Conservation (phyloP, 2,888 invertebrate genomes). For the Brachylomia viminalis region DNA sequence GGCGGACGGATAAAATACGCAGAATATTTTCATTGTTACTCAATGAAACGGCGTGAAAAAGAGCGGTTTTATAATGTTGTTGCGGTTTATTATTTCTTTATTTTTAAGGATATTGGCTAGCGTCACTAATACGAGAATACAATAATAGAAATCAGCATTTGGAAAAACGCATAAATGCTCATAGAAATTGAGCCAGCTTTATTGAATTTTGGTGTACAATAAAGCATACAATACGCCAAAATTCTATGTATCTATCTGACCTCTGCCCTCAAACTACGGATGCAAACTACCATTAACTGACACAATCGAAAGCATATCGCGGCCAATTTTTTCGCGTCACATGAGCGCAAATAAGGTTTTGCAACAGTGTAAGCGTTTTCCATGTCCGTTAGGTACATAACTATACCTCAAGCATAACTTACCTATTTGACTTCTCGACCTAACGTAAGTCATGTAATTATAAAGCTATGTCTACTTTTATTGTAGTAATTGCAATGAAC, state of each 20-base stretch:
- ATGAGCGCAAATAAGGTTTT: too few relatives aligned
- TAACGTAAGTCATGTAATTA: slow-evolving; percentile 10
- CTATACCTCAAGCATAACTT: not conserved
- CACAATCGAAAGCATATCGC: not conserved
- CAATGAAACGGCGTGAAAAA: slow-evolving; percentile 55
- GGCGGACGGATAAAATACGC: slow-evolving; percentile 69
- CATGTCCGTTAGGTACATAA: too few relatives aligned
- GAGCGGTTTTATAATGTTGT: slow-evolving; percentile 30
- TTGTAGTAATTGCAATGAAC: slow-evolving; percentile 37
- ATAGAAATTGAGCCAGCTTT: not conserved
- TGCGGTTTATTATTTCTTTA: slow-evolving; percentile 20
- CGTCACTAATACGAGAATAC: not conserved
- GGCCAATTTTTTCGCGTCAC: too few relatives aligned
- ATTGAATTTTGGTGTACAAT: not conserved
- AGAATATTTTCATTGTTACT: slow-evolving; percentile 64
- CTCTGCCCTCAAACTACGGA: not conserved
- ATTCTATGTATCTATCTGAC: not conserved
- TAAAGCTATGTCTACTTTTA: slow-evolving; percentile 5
- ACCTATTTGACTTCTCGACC: not conserved
- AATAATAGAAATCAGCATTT: not conserved
- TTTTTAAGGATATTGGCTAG: not conserved
- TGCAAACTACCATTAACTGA: not conserved
- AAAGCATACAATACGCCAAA: not conserved
- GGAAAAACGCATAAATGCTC: not conserved
- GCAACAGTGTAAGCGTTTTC: not conserved